phyloP scores from a whole-genome alignment of 1,140 invertebrate genomes.

The Heliconius himera region DNA sequence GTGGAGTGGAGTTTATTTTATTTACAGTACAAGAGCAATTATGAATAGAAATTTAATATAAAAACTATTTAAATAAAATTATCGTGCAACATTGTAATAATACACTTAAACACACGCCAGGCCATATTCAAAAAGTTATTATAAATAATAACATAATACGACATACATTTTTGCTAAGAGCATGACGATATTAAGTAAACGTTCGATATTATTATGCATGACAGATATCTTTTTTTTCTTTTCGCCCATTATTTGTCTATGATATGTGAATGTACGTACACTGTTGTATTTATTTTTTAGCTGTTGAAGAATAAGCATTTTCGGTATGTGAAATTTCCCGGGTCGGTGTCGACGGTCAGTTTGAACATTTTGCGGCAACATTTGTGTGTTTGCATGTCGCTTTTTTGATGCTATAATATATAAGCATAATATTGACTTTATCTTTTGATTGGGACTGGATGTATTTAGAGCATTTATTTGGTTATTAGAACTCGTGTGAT shows the following conservation, averaged over 20 bases:
- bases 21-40: no score
- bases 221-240: conserved; percentile 32
- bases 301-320: conserved; percentile 81
- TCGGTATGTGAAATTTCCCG: conserved; percentile 81
- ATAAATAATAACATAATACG: background rate
- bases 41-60: no score
- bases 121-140: background rate
- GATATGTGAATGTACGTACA: conserved; percentile 63
- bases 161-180: conserved; percentile 16
- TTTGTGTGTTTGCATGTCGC: conserved; percentile 74
- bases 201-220: conserved; percentile 35
- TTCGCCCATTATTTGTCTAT: conserved; percentile 44
- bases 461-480: background rate
- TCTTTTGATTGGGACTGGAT: background rate
- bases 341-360: conserved; percentile 79
- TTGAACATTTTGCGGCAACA: conserved; percentile 64
- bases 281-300: conserved; percentile 81
- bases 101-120: background rate
- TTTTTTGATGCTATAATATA: conserved; percentile 46
- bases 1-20: no score
- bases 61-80: background rate
- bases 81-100: background rate
- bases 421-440: conserved; percentile 28
- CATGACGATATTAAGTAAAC: conserved; percentile 28
- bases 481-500: no score